Evolutionary conservation across 2,888 invertebrate genomes (phyloP).

Genomic region (Keiferia lycopersicella): DNA sequence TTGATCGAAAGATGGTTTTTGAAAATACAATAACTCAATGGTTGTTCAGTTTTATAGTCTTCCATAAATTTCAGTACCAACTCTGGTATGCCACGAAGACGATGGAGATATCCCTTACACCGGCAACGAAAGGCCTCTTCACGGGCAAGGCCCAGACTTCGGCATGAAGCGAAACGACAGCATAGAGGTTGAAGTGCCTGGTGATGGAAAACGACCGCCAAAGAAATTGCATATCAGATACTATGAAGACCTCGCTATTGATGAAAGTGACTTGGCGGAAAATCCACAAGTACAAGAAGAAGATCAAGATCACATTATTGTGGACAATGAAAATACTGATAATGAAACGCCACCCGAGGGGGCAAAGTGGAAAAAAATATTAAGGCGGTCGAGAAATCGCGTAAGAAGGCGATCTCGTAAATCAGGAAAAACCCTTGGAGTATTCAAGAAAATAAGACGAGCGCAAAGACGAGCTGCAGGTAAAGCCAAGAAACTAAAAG

Average conservation of each 20-base stretch:
- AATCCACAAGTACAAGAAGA: neutral
- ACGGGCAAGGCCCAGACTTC: slow-evolving; percentile 29
- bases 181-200: slow-evolving; percentile 38
- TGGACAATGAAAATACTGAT: neutral
- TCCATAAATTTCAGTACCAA: neutral
- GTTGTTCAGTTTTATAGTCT: no score
- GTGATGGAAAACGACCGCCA: slow-evolving; percentile 25
- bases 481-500: no score
- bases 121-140: neutral
- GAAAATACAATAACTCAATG: no score
- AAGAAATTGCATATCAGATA: slow-evolving; percentile 32
- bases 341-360: neutral
- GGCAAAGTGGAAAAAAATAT: neutral
- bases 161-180: slow-evolving; percentile 38
- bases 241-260: neutral
- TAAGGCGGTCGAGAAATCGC: neutral
- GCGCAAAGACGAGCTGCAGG: no score
- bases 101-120: neutral
- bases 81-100: slow-evolving; percentile 4
- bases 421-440: neutral
- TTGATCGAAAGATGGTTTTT: no score
- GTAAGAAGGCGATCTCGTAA: neutral
- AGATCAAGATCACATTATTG: neutral
- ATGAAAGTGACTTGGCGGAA: neutral
- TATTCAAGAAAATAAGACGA: neutral